Evolutionary conservation across 2,888 invertebrate genomes (phyloP), one percentile per base, ranked within the genome.

Genomic region (Leptinotarsa tumamoca): DNA sequence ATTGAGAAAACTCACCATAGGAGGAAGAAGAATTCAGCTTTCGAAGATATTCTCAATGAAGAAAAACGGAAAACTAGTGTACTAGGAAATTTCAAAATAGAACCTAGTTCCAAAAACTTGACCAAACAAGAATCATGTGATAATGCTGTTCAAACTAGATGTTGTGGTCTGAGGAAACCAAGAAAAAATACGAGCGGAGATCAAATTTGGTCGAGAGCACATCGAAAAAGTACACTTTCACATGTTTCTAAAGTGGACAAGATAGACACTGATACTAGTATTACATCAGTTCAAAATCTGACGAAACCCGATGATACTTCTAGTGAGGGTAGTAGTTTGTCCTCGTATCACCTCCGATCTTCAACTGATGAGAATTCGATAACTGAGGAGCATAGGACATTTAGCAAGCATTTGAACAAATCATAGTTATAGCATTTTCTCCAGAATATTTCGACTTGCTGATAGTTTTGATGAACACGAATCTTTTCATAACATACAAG

Each of bases 1-100:
- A 21, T 58, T 21, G 58, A 21, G 23, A 23, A 58, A 23, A 63
- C 17, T 17, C n/a, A 5, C n/a, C 17, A 63, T 4, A 27, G 17
- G 5, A 63, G 18, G 3, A n/a, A 15, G 7, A 27, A 63, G 17
- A 43, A 4, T 18, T 63, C 43, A 27, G 10, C 63, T 17, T 43
- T 63, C 7, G 63, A 63, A 63, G 43, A 63, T n/a, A 63, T 63
- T 7, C 33, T 63, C 33, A 63, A n/a, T 4, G 63, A 63, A 43
- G 63, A 43, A 13, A 63, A 43, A n/a, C 3, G n/a, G 2, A 63
- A 43, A 21, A 58, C n/a, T 14, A 18, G 18, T 10, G 13, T n/a
- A 10, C 27, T n/a, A 33, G 17, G 15, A n/a, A 33, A 33, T n/a
- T n/a, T 43, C 27, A 43, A 27, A 43, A 4, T 27, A 5, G 63